Evolutionary conservation across 2,113 vertebrate genomes (phyloP), one percentile per base, ranked within the genome.

Genomic region (Pipra filicauda): DNA sequence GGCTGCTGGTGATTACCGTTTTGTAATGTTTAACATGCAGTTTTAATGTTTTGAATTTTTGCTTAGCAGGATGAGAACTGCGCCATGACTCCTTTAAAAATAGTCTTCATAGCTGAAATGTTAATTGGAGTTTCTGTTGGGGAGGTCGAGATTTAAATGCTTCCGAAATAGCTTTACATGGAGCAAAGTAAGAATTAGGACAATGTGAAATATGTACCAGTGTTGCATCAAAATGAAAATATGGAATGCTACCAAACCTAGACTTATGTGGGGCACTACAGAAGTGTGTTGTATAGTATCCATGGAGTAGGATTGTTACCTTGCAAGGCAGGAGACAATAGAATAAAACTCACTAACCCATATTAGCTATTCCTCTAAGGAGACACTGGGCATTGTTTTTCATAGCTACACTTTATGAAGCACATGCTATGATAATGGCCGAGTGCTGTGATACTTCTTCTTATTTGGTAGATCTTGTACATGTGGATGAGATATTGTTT

Each of bases 391-490:
- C 91, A 72, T 78, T 92, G 54, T 82, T 96, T 97, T 96, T 87
- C 67, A 44, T 87, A 81, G 31, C 57, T 61, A 35, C 6, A 77
- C 93, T 97, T 95, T 72, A 61, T 84, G 87, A 92, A 95, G 82
- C 23, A 1, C 26, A 21, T 70, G 41, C 37, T 88, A 85, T 57
- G 59, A 39, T 93, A 95, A 92, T 64, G 83, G 76, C 81, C 69
- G 92, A 94, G 83, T 0, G 1, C 75, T 88, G 65, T 71, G 64
- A 59, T 88, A 30, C 85, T 81, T 74, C 66, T 95, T 91, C 83
- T 85, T 96, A 93, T 96, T 95, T 95, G 93, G 95, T 81, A 93
- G 84, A 80, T 84, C 64, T 86, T 86, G 75, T 58, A 61, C 11
- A 19, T 72, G 88, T 75, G 61, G 88, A 86, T 96, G 90, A 96